A percentile compares a stretch with the other conserved stretches of the same genome.
These are phyloP conservation scores for Eristalinus aeneus DNA, from an alignment of 2,888 invertebrate species.

Conservation along the genomic window DNA sequence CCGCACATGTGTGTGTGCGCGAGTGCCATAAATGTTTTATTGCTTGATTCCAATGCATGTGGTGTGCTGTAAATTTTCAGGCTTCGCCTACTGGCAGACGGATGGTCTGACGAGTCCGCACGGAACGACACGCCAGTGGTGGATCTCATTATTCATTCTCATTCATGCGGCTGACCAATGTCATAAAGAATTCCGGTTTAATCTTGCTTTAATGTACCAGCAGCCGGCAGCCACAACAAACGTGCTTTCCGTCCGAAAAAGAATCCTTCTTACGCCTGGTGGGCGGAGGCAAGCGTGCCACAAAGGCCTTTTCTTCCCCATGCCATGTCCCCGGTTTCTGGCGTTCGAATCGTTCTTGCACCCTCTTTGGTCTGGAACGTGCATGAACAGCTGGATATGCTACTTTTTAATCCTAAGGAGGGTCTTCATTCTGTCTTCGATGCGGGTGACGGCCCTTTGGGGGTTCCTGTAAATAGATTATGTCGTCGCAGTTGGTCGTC, in stretches of 20 bases:
- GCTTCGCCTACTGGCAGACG: background rate
- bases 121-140: background rate
- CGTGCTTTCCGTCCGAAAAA: background rate
- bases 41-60: slow-evolving; percentile 40
- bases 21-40: slow-evolving; percentile 42
- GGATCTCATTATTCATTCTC: slow-evolving; percentile 36
- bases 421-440: slow-evolving; percentile 18
- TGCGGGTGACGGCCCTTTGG: background rate
- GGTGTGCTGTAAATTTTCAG: slow-evolving; percentile 26
- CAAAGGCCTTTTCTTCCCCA: background rate
- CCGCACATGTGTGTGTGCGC: slow-evolving; percentile 5
- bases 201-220: slow-evolving; percentile 40
- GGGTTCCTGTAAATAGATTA: background rate
- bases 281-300: background rate
- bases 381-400: slow-evolving; percentile 26
- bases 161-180: slow-evolving; percentile 63
- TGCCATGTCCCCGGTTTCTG: background rate
- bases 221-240: slow-evolving; percentile 38
- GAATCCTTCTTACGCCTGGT: background rate
- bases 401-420: slow-evolving; percentile 39
- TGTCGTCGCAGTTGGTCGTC: background rate
- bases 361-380: background rate
- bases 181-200: slow-evolving; percentile 57
- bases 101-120: background rate
- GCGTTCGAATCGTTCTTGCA: background rate